A percentile compares a stretch with the other conserved stretches of the same genome.
Conservation (phyloP, 2,888 invertebrate species). For the Eupithecia subumbrata region DNA sequence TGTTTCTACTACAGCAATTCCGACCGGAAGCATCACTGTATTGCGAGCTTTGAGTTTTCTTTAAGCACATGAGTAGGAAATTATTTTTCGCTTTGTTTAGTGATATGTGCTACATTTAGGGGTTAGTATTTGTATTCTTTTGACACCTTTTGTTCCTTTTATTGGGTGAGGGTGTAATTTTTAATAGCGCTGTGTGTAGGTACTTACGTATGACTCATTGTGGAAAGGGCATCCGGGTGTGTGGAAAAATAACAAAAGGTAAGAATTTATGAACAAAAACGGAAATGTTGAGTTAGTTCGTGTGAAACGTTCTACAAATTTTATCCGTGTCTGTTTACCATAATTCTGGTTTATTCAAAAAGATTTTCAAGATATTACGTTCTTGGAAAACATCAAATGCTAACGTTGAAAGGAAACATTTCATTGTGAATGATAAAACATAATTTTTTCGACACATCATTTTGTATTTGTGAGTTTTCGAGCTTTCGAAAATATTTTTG, state of each 20-base stretch:
- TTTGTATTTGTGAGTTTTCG: not conserved
- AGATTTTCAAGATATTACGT: not conserved
- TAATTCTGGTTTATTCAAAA: not conserved
- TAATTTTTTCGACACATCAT: too few relatives aligned
- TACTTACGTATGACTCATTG: conserved; percentile 28
- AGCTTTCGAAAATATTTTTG: too few relatives aligned
- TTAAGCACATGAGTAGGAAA: conserved; percentile 48
- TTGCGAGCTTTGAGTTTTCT: conserved; percentile 27
- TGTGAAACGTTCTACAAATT: conserved; percentile 4
- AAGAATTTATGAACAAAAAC: conserved; percentile 6
- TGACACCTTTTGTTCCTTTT: conserved; percentile 51
- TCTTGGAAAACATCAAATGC: not conserved
- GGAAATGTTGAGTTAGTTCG: conserved; percentile 2
- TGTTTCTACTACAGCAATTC: not conserved
- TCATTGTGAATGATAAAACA: not conserved
- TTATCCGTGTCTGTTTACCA: not conserved
- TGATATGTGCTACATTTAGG: conserved; percentile 56
- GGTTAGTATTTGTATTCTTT: conserved; percentile 54
- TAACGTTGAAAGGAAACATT: not conserved
- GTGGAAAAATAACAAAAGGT: conserved; percentile 17
- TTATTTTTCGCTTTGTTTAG: conserved; percentile 62
- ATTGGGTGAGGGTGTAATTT: conserved; percentile 40
- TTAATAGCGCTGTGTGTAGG: conserved; percentile 38
- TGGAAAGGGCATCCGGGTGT: conserved; percentile 37
- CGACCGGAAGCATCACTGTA: conserved; percentile 44